These are phyloP conservation scores for Telmatochromis sp. DNA, from an alignment of 2,113 vertebrate species.

Conservation along the genomic window DNA sequence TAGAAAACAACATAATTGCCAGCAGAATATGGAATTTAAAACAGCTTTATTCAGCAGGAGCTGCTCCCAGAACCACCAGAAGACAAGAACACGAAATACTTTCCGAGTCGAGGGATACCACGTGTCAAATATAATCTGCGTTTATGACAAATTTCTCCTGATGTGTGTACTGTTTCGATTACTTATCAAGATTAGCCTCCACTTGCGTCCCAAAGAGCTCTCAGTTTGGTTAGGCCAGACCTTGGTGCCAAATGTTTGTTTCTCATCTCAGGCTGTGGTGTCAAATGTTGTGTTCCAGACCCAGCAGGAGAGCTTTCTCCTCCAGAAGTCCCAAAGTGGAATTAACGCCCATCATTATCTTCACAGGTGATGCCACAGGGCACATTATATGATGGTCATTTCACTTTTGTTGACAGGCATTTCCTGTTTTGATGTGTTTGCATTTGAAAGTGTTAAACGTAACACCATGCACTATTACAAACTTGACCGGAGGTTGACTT, in stretches of 20 bases:
- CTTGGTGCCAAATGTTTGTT: conserved; percentile 57
- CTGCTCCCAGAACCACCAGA: conserved; percentile 6
- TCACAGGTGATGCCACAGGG: conserved; percentile 33
- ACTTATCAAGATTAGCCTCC: not conserved
- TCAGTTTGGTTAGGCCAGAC: conserved; percentile 38
- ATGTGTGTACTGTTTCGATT: not conserved
- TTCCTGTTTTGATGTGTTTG: conserved; percentile 52
- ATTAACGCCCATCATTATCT: conserved; percentile 21
- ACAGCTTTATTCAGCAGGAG: conserved; percentile 1
- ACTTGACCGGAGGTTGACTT: not conserved
- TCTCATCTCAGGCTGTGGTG: conserved; percentile 44
- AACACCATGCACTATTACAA: conserved; percentile 13
- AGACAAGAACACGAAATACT: conserved; percentile 13
- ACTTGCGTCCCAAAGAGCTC: conserved; percentile 3
- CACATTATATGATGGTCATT: not conserved
- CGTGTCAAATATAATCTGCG: conserved; percentile 4
- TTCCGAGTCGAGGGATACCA: conserved; percentile 23
- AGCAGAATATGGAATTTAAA: conserved; percentile 35
- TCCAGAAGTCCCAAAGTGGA: not conserved
- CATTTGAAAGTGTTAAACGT: conserved; percentile 36
- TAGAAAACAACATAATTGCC: conserved; percentile 45
- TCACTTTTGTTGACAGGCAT: conserved; percentile 47
- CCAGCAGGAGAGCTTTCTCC: conserved; percentile 34
- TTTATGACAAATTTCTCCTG: not conserved
- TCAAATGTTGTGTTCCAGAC: conserved; percentile 50